Percentiles rank a stretch among this genome's conserved stretches.
Evolutionary conservation across 2,113 vertebrate genomes (phyloP).

Genomic region (Tympanuchus pallidicinctus): DNA sequence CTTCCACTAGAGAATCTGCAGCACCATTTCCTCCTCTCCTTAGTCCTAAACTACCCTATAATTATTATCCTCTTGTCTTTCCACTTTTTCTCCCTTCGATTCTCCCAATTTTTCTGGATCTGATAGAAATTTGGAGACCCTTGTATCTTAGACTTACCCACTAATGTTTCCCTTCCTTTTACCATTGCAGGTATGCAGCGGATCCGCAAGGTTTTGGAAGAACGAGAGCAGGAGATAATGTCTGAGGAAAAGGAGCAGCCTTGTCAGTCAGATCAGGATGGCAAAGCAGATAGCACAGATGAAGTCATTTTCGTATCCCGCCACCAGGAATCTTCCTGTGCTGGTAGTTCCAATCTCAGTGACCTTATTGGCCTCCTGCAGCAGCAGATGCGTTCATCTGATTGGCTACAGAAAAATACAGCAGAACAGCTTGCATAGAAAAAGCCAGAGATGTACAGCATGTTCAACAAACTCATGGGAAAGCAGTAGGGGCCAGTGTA

Average conservation of each 20-base stretch:
- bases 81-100: neutral
- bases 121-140: neutral
- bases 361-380: conserved; percentile 83
- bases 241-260: conserved; percentile 65
- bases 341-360: conserved; percentile 68
- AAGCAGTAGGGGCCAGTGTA: conserved; percentile 65
- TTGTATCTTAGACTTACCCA: neutral
- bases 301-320: conserved; percentile 72
- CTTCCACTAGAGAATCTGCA: neutral
- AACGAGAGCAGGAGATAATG: conserved; percentile 68
- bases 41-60: neutral
- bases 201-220: conserved; percentile 83
- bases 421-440: conserved; percentile 84
- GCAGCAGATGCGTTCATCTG: conserved; percentile 83
- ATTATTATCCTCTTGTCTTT: neutral
- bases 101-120: neutral
- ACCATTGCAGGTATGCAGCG: conserved; percentile 86
- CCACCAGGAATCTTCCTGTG: conserved; percentile 71
- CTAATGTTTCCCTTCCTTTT: neutral
- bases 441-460: conserved; percentile 85
- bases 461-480: conserved; percentile 85
- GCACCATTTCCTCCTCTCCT: neutral
- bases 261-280: conserved; percentile 61
- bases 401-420: conserved; percentile 87
- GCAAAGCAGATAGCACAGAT: conserved; percentile 70